These are phyloP conservation scores for Barypeithes pellucidus DNA, from an alignment of 2,888 invertebrate genomes.

Conservation along the genomic window DNA sequence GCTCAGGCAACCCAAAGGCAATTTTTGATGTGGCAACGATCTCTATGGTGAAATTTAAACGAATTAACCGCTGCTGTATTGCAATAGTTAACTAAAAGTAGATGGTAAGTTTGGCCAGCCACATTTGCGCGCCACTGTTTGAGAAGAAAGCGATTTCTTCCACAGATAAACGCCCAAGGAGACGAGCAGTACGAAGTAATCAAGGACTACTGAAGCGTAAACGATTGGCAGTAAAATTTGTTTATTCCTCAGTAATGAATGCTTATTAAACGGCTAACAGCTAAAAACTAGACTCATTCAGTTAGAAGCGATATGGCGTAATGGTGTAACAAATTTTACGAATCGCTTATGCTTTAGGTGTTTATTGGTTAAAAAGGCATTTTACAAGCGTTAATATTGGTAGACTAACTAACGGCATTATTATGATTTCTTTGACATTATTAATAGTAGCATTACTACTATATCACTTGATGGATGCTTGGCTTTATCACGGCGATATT, in stretches of 20 bases:
- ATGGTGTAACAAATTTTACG: conserved; percentile 4
- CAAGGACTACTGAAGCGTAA: conserved; percentile 64
- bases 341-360: background rate
- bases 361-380: conserved; percentile 11
- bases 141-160: conserved; percentile 34
- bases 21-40: too few relatives aligned
- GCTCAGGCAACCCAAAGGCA: too few relatives aligned
- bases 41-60: too few relatives aligned
- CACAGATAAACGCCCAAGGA: conserved; percentile 48
- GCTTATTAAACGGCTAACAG: conserved; percentile 57
- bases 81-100: too few relatives aligned
- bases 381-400: background rate
- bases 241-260: conserved; percentile 60
- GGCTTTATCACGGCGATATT: too few relatives aligned
- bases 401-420: too few relatives aligned
- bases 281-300: conserved; percentile 37
- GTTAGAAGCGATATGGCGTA: conserved; percentile 12
- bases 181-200: conserved; percentile 58
- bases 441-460: too few relatives aligned
- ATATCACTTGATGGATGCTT: too few relatives aligned
- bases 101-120: too few relatives aligned
- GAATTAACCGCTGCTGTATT: too few relatives aligned
- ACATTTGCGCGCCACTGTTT: conserved; percentile 36
- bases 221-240: conserved; percentile 63
- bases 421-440: too few relatives aligned